phyloP scores from a whole-genome alignment of 2,888 invertebrate species.

The Andrena bicolor region DNA sequence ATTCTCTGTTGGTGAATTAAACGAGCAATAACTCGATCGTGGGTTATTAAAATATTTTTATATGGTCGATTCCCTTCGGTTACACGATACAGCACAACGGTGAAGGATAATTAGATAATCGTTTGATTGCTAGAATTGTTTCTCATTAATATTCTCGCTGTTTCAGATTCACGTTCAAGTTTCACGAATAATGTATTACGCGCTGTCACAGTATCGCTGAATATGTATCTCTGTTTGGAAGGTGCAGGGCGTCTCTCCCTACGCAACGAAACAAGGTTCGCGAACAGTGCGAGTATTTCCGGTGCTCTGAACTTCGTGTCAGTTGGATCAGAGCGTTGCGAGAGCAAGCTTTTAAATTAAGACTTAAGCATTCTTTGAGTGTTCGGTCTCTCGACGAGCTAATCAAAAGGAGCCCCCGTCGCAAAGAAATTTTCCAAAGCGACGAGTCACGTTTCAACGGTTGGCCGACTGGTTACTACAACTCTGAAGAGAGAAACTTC shows the following conservation, averaged over 20 bases:
- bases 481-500: background rate
- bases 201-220: too few species aligned
- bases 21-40: background rate
- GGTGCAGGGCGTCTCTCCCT: too few species aligned
- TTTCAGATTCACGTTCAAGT: too few species aligned
- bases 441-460: slow-evolving; percentile 6
- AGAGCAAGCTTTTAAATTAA: background rate
- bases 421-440: slow-evolving; percentile 14
- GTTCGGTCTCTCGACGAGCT: background rate
- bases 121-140: background rate
- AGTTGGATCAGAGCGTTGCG: too few species aligned
- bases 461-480: slow-evolving; percentile 10
- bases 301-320: too few species aligned
- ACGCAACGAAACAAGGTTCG: too few species aligned
- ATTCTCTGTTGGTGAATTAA: background rate
- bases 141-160: background rate
- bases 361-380: background rate
- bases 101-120: background rate
- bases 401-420: slow-evolving; percentile 9
- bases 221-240: too few species aligned
- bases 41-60: slow-evolving; percentile 2
- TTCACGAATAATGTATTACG: too few species aligned
- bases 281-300: too few species aligned
- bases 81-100: background rate
- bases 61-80: background rate